These are phyloP conservation scores for Aelia acuminata DNA, from an alignment of 2,888 invertebrate species.

Conservation along the genomic window DNA sequence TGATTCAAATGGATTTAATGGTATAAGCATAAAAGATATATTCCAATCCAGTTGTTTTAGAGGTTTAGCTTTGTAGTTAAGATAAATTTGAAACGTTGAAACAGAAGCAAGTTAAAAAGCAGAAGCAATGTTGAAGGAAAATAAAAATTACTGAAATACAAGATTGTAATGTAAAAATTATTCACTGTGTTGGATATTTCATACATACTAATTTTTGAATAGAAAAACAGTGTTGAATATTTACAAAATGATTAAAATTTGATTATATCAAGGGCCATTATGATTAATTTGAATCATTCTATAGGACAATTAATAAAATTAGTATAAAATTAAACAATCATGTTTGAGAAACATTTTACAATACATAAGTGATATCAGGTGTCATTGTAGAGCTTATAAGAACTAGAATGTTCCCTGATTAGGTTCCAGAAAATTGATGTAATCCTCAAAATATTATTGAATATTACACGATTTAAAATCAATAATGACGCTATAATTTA, in stretches of 20 bases:
- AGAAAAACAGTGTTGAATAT: neutral
- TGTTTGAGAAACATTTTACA: constrained; percentile 20
- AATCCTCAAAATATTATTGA: neutral
- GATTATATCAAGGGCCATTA: neutral
- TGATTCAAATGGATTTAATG: constrained; percentile 26
- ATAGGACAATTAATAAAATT: neutral
- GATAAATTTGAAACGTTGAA: no score
- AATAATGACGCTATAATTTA: neutral
- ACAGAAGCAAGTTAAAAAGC: neutral
- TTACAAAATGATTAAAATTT: neutral
- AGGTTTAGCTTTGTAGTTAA: neutral
- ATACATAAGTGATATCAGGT: constrained; percentile 25
- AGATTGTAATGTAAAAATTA: no score
- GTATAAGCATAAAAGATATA: neutral
- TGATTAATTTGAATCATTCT: constrained; percentile 5
- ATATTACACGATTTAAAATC: neutral
- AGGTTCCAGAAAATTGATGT: neutral
- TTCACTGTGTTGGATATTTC: neutral
- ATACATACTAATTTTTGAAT: neutral
- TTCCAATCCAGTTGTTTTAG: neutral
- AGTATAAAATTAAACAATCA: constrained; percentile 17
- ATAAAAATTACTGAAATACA: neutral
- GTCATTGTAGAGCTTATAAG: constrained; percentile 21
- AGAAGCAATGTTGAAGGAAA: neutral
- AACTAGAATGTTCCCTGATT: constrained; percentile 12